These are phyloP conservation scores for Corbicula japonica DNA, from an alignment of 2,888 invertebrate genomes.

Conservation along the genomic window DNA sequence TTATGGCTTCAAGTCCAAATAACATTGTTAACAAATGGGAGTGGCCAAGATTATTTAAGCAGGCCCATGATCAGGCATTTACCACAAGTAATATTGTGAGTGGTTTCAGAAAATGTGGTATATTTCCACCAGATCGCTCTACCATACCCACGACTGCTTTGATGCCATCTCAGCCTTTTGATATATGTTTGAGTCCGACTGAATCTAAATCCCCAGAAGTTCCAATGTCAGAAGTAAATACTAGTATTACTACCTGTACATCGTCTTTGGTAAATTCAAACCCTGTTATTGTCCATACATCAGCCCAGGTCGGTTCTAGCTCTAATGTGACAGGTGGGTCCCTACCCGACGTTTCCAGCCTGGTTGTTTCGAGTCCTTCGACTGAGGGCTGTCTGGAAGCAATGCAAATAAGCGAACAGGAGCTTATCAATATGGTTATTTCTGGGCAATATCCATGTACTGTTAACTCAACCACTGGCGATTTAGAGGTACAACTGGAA, in stretches of 20 bases:
- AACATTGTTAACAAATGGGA: slow-evolving; percentile 12
- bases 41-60: slow-evolving; percentile 13
- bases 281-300: no score
- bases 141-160: neutral
- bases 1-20: neutral
- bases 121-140: neutral
- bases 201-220: neutral
- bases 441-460: neutral
- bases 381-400: no score
- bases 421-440: neutral
- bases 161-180: neutral
- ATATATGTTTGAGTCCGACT: neutral
- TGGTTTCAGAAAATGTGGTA: slow-evolving; percentile 8
- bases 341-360: no score
- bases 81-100: slow-evolving; percentile 1
- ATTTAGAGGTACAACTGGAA: neutral
- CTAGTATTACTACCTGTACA: no score
- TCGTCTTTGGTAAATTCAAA: no score
- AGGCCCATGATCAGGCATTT: slow-evolving; percentile 11
- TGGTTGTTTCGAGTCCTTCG: no score
- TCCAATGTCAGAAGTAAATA: no score
- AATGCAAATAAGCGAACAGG: no score
- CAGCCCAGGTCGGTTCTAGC: no score
- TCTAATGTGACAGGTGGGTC: no score
- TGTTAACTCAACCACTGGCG: neutral